Evolutionary conservation across 1,140 invertebrate genomes (phyloP).

Genomic region (Harlomillsia oculata): DNA sequence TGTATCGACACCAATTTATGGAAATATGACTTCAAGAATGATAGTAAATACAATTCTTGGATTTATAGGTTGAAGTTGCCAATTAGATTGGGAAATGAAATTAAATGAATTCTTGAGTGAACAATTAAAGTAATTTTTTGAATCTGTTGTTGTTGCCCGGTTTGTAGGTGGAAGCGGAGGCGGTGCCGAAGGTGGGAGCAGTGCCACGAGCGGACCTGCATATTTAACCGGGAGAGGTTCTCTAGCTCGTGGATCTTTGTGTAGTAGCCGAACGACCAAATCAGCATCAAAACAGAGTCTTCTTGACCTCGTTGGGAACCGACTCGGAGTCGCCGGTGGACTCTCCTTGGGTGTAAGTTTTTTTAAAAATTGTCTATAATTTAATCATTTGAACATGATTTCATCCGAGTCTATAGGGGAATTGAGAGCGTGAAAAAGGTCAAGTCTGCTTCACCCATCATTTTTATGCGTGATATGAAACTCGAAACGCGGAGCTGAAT

Average conservation of each 20-base stretch:
- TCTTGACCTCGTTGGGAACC: slow-evolving; percentile 57
- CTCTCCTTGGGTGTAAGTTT: slow-evolving; percentile 33
- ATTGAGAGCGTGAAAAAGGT: too few relatives aligned
- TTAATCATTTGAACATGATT: too few relatives aligned
- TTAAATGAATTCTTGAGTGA: too few relatives aligned
- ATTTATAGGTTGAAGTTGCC: too few relatives aligned
- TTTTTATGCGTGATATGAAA: too few relatives aligned
- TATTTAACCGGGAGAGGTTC: slow-evolving; percentile 42
- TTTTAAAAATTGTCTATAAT: background rate
- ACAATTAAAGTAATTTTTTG: slow-evolving; percentile 36
- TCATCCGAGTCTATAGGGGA: too few relatives aligned
- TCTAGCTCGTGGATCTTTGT: slow-evolving; percentile 41
- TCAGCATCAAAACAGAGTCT: slow-evolving; percentile 50
- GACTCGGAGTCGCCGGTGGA: slow-evolving; percentile 47
- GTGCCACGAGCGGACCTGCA: slow-evolving; percentile 39
- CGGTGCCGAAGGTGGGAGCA: slow-evolving; percentile 35
- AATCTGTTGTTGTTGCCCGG: slow-evolving; percentile 57
- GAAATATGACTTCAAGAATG: too few relatives aligned
- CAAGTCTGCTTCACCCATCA: too few relatives aligned
- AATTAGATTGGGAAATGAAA: too few relatives aligned
- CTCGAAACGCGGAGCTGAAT: too few relatives aligned
- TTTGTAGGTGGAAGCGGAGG: slow-evolving; percentile 40
- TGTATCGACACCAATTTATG: too few relatives aligned
- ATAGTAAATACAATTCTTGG: too few relatives aligned
- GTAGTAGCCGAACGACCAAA: slow-evolving; percentile 44